Percentiles rank a stretch among this genome's conserved stretches.
Conservation (phyloP, 2,113 vertebrate species). For the Calidris pugnax region DNA sequence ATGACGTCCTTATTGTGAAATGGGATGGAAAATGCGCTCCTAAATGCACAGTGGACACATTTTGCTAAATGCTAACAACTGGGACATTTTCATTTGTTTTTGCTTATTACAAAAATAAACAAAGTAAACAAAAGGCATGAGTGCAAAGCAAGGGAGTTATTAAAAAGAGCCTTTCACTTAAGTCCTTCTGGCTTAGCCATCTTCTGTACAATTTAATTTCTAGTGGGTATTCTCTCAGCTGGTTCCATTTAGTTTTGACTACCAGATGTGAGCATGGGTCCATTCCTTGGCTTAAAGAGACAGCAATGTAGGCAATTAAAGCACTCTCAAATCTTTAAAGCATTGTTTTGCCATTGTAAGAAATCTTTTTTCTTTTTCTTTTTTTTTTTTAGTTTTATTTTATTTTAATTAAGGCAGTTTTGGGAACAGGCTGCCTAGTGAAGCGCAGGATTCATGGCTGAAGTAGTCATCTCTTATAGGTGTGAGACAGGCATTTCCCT, state of each 20-base stretch:
- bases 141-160: slow-evolving; percentile 47
- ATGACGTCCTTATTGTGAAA: slow-evolving; percentile 55
- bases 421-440: not conserved
- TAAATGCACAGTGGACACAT: slow-evolving; percentile 54
- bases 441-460: not conserved
- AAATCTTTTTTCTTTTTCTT: not conserved
- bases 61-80: slow-evolving; percentile 54
- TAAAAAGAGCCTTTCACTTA: slow-evolving; percentile 61
- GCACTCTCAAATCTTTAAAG: slow-evolving; percentile 30
- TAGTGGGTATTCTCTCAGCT: slow-evolving; percentile 60
- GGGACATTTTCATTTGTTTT: slow-evolving; percentile 59
- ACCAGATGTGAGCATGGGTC: slow-evolving; percentile 54
- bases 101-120: slow-evolving; percentile 61
- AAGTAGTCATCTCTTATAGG: not conserved
- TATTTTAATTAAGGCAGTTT: not conserved
- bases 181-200: slow-evolving; percentile 55
- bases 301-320: slow-evolving; percentile 35
- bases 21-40: slow-evolving; percentile 38
- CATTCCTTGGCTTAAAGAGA: slow-evolving; percentile 50
- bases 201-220: slow-evolving; percentile 59
- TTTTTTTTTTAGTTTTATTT: not conserved
- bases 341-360: slow-evolving; percentile 23
- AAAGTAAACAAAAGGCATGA: slow-evolving; percentile 69
- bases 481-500: not conserved
- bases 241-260: slow-evolving; percentile 63